phyloP scores from a whole-genome alignment of 2,888 invertebrate species.

The Stenotaenia linearis region DNA sequence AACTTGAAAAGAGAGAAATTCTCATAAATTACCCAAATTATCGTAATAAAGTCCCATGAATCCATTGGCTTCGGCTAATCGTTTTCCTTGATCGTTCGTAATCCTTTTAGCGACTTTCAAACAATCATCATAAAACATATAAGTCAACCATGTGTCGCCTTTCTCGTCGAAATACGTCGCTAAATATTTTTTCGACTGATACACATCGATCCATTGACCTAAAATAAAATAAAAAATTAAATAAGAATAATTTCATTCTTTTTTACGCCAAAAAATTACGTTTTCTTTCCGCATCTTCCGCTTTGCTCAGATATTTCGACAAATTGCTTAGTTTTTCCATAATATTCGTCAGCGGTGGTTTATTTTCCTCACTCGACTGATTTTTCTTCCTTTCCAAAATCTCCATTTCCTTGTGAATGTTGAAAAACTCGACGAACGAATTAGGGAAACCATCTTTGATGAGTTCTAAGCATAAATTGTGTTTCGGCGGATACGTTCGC shows the following conservation, averaged over 20 bases:
- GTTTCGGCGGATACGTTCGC: background rate
- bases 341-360: background rate
- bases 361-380: background rate
- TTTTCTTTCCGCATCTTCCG: constrained; percentile 19
- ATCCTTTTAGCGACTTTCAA: background rate
- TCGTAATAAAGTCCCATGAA: constrained; percentile 17
- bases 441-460: constrained; percentile 21
- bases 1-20: background rate
- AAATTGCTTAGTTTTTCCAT: background rate
- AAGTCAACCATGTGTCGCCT: constrained; percentile 12
- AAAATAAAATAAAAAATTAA: background rate
- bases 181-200: constrained; percentile 4
- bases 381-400: background rate
- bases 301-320: background rate
- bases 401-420: background rate
- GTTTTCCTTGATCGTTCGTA: background rate
- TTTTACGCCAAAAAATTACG: constrained; percentile 8
- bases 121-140: background rate
- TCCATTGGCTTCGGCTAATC: constrained; percentile 28
- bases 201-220: background rate
- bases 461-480: constrained; percentile 14
- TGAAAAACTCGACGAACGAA: background rate
- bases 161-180: background rate
- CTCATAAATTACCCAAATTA: background rate
- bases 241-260: too few relatives aligned